Percentiles rank a stretch among this genome's conserved stretches.
phyloP scores from a whole-genome alignment of 2,888 invertebrate genomes.

The Scaptomyza reducta region DNA sequence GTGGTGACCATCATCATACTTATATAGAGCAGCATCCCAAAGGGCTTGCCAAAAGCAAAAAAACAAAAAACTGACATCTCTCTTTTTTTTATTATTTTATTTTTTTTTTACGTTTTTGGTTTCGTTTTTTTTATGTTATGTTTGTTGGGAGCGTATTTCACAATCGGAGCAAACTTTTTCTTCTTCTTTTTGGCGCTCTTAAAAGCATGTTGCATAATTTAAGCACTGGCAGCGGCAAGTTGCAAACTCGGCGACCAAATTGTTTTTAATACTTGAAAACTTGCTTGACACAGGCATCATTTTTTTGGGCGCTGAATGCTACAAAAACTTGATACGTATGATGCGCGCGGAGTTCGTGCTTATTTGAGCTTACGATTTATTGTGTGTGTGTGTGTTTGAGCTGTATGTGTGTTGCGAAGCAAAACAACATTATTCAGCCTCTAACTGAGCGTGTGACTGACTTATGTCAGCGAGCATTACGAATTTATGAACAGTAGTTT shows the following conservation, averaged over 20 bases:
- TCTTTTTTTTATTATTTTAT: conserved; percentile 23
- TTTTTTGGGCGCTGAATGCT: conserved; percentile 34
- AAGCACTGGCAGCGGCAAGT: conserved; percentile 42
- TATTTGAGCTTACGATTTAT: conserved; percentile 34
- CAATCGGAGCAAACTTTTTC: conserved; percentile 41
- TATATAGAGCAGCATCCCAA: conserved; percentile 10
- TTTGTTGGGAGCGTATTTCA: conserved; percentile 43
- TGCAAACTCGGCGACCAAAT: conserved; percentile 46
- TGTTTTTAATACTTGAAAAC: conserved; percentile 50
- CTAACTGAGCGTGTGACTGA: conserved; percentile 41
- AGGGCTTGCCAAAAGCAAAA: conserved; percentile 40
- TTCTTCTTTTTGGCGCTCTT: conserved; percentile 44
- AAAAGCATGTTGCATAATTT: conserved; percentile 78
- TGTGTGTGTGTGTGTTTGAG: conserved; percentile 8
- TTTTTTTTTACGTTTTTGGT: not conserved
- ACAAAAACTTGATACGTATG: conserved; percentile 27
- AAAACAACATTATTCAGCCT: conserved; percentile 35
- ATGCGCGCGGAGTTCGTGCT: conserved; percentile 32
- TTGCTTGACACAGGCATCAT: conserved; percentile 2
- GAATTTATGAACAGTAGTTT: conserved; percentile 43
- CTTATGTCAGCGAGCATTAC: conserved; percentile 45
- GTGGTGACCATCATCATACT: conserved; percentile 10
- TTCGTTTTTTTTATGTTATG: conserved; percentile 19
- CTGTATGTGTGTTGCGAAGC: not conserved
- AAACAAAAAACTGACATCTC: conserved; percentile 30